Conservation (phyloP, 2,888 invertebrate species). For the Dermolepida albohirtum region DNA sequence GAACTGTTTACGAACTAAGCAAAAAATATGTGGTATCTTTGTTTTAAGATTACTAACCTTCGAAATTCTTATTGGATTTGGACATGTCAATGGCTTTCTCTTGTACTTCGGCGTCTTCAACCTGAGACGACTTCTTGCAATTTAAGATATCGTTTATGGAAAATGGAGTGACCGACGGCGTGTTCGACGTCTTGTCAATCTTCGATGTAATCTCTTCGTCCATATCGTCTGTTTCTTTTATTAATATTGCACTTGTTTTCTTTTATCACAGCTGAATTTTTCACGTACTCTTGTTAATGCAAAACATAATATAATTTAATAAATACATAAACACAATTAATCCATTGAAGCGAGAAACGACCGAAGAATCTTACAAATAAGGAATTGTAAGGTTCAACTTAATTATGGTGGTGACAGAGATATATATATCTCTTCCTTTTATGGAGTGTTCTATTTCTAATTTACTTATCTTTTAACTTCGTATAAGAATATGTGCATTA, state of each 20-base stretch:
- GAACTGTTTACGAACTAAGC: too few species aligned
- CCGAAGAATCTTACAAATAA: too few species aligned
- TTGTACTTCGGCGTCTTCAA: conserved; percentile 51
- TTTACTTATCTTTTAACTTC: conserved; percentile 5
- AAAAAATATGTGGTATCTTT: too few species aligned
- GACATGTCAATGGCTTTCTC: conserved; percentile 65
- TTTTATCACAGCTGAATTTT: conserved; percentile 9
- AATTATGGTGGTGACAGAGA: too few species aligned
- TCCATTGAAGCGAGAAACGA: too few species aligned
- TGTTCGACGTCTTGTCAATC: conserved; percentile 43
- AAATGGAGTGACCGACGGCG: conserved; percentile 71
- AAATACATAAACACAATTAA: too few species aligned
- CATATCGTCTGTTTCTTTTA: conserved; percentile 24
- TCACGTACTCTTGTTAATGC: too few species aligned
- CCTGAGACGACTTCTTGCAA: conserved; percentile 57
- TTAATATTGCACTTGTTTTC: conserved; percentile 6
- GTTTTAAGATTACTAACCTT: conserved; percentile 50
- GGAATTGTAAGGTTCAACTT: too few species aligned
- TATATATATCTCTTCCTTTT: too few species aligned
- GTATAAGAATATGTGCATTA: conserved; percentile 44
- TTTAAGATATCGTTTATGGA: conserved; percentile 80
- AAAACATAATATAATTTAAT: too few species aligned
- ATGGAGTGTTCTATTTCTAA: background rate
- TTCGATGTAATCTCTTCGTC: conserved; percentile 45
- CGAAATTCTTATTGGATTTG: conserved; percentile 56